phyloP scores from a whole-genome alignment of 2,113 vertebrate species.

The Chloroceryle aenea region DNA sequence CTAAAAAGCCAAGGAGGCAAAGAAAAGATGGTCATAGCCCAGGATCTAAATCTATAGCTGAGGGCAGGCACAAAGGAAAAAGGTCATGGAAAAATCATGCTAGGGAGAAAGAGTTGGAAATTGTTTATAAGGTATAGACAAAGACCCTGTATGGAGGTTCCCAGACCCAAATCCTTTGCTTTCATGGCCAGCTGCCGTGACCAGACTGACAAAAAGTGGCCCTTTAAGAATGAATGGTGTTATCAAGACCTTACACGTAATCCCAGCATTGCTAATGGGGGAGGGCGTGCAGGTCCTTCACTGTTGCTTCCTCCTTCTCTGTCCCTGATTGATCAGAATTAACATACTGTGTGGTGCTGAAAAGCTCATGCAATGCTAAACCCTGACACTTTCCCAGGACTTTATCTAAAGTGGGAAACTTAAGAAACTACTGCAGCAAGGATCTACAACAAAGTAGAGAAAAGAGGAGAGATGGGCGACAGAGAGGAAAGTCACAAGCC shows the following conservation, averaged over 20 bases:
- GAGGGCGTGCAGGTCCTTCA: background rate
- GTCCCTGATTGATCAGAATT: background rate
- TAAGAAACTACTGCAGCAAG: background rate
- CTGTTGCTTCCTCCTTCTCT: background rate
- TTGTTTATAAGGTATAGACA: background rate
- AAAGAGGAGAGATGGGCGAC: background rate
- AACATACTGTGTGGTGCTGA: background rate
- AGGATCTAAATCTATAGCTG: background rate
- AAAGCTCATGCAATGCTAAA: background rate
- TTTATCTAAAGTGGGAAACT: background rate
- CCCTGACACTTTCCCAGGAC: background rate
- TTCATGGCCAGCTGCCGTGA: background rate
- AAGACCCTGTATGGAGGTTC: background rate
- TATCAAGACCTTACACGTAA: conserved; percentile 3
- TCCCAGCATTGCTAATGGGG: background rate
- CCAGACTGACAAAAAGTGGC: conserved; percentile 1
- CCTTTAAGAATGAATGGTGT: background rate
- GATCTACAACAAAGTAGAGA: background rate
- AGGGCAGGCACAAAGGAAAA: background rate
- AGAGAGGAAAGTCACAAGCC: background rate
- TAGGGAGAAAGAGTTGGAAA: background rate
- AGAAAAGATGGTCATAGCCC: background rate
- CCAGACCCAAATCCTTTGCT: conserved; percentile 9
- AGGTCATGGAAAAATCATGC: background rate
- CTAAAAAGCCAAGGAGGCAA: background rate